These are phyloP conservation scores for Drosophila neonasuta DNA, from an alignment of 2,888 invertebrate species.

Conservation along the genomic window DNA sequence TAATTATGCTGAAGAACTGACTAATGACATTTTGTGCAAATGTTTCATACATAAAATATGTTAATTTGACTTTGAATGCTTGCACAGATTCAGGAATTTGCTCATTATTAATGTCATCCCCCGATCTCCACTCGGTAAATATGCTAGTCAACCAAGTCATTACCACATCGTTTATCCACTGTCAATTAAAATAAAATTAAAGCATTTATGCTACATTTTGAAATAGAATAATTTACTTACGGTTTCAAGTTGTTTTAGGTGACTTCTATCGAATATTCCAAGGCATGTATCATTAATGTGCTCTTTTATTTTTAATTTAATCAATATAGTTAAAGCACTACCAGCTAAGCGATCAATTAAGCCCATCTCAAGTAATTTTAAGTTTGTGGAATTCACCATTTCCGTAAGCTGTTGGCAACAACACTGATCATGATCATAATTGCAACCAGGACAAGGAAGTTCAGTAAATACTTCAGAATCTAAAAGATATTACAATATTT, in stretches of 20 bases:
- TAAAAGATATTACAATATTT: slow-evolving; percentile 8
- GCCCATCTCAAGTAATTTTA: slow-evolving; percentile 89
- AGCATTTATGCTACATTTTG: not conserved
- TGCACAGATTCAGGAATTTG: slow-evolving; percentile 82
- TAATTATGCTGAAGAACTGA: slow-evolving; percentile 97
- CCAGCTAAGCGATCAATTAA: slow-evolving; percentile 92
- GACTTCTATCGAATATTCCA: slow-evolving; percentile 92
- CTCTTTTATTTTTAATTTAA: slow-evolving; percentile 91
- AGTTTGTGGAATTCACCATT: slow-evolving; percentile 89
- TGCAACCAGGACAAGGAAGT: slow-evolving; percentile 88
- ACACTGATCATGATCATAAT: slow-evolving; percentile 85
- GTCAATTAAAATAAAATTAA: slow-evolving; percentile 55
- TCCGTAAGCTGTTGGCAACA: slow-evolving; percentile 84
- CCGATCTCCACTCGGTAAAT: slow-evolving; percentile 86
- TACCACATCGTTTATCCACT: slow-evolving; percentile 94
- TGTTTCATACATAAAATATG: slow-evolving; percentile 92
- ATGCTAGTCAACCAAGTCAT: slow-evolving; percentile 93
- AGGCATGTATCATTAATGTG: slow-evolving; percentile 93
- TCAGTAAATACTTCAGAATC: slow-evolving; percentile 69
- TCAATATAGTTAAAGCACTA: slow-evolving; percentile 91
- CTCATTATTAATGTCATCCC: slow-evolving; percentile 84
- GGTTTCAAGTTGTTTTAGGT: slow-evolving; percentile 88
- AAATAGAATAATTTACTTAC: slow-evolving; percentile 82
- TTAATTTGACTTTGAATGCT: slow-evolving; percentile 89
- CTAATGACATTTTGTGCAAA: slow-evolving; percentile 94